Conservation (phyloP, 2,888 invertebrate species). For the Sminthurides aquaticus region DNA sequence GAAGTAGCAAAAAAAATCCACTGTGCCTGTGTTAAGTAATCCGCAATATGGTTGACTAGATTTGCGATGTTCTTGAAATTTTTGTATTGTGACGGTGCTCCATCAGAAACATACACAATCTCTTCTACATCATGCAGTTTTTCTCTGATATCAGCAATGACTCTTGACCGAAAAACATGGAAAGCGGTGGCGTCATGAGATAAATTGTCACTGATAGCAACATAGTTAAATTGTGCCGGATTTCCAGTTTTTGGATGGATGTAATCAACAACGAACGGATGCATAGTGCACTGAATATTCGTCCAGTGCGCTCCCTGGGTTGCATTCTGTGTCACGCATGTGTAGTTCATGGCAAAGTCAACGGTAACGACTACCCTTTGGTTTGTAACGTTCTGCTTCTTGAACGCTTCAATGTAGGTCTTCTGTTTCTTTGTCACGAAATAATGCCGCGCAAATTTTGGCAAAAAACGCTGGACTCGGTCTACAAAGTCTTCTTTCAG, state of each 20-base stretch:
- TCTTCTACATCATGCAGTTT: background rate
- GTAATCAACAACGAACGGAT: slow-evolving; percentile 5
- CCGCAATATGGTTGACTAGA: background rate
- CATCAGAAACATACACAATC: slow-evolving; percentile 6
- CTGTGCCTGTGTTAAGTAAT: background rate
- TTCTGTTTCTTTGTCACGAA: background rate
- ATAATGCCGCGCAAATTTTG: background rate
- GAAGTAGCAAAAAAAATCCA: slow-evolving; percentile 12
- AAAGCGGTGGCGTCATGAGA: slow-evolving; percentile 2
- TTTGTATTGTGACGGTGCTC: slow-evolving; percentile 8
- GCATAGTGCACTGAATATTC: background rate
- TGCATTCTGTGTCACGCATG: background rate
- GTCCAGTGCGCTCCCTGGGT: background rate
- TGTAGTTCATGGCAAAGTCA: background rate
- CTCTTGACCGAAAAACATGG: slow-evolving; percentile 1
- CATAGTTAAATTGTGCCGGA: background rate
- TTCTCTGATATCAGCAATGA: background rate
- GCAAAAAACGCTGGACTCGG: background rate
- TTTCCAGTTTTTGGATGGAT: background rate
- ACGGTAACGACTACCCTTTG: background rate
- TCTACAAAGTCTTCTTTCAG: background rate
- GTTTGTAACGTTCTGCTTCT: background rate
- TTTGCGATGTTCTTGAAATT: slow-evolving; percentile 11
- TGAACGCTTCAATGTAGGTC: background rate
- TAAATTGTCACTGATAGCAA: background rate